These are phyloP conservation scores for Hipposideros larvatus DNA, from an alignment of 2,797 vertebrate species.

Conservation along the genomic window DNA sequence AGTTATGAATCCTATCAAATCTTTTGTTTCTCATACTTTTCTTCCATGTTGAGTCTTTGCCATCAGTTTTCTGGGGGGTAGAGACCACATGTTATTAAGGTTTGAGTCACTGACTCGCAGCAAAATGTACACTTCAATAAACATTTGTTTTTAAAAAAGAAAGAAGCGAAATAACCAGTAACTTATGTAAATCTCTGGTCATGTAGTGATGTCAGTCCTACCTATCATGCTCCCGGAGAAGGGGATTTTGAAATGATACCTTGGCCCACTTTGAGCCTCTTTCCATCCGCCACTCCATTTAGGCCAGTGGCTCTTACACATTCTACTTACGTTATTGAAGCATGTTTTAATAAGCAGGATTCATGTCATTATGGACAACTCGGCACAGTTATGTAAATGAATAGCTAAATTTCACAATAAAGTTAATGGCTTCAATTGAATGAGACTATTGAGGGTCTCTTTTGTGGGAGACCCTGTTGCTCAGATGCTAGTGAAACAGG, in stretches of 20 bases:
- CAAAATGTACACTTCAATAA: background rate
- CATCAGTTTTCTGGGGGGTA: background rate
- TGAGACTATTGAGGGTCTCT: background rate
- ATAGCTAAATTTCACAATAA: background rate
- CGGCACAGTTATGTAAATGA: background rate
- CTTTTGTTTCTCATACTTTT: constrained; percentile 22
- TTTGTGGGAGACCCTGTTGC: background rate
- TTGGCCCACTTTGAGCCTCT: background rate
- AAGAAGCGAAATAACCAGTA: background rate
- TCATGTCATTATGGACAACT: background rate
- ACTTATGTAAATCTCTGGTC: background rate
- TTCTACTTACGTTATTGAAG: background rate
- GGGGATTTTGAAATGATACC: constrained; percentile 14
- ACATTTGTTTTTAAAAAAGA: background rate
- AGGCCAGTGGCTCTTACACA: background rate
- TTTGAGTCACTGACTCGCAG: background rate
- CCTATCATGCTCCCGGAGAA: background rate
- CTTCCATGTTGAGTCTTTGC: background rate
- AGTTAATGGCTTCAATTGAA: background rate
- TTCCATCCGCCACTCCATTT: background rate
- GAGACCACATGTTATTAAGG: background rate
- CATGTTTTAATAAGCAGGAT: constrained; percentile 3
- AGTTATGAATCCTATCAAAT: background rate
- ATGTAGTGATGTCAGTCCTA: background rate
- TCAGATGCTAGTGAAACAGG: background rate